Base-by-base conservation (phyloP, 2,113 vertebrate genomes). In the Triplophysa siluroides region DNA sequence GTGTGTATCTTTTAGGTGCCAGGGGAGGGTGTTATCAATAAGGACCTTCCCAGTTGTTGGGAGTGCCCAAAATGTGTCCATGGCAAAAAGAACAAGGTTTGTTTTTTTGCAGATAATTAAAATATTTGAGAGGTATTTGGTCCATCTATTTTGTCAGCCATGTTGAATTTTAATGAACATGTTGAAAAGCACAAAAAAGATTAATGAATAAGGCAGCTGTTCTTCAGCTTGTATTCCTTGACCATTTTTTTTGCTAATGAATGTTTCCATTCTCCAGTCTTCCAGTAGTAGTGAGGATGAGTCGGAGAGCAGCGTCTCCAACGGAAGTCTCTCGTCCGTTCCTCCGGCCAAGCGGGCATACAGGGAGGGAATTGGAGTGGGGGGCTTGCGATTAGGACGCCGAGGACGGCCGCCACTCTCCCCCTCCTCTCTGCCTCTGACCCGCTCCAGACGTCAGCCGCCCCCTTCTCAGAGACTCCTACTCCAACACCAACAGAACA, bases 21-120 rank as follows among this genome's bases (percentile, higher is more conserved):
- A 54, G 95, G 94, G 69, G 95, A 97, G 79, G 96, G 97, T 9
- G 92, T 96, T 87, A 93, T 99, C 82, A 97, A 96, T 2, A 95
- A 96, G 9, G 96, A 98, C 86, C 92, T 99, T 82, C 97, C 97
- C 4, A 98, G 97, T 90, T 98, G 95, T 91, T 99, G 97, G 97
- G 96, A 98, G 78, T 99, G 97, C 89, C 97, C 97, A 4, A 98
- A 96, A 85, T 99, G 97, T 92, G 94, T 95, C 86, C 94, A 96
- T 82, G 94, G 92, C 72, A 92, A 92, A 85, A 88, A 79, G 47
- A 93, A 94, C 0, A 95, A 96, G 89, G 92, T 94, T 88, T 18
- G 50, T 2, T 47, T 72, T 72, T 45, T 45, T 11, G 0, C 41
- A 45, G 43, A 38, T 38, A 38, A 7, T 45, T 12, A 11, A 12